Percentiles rank a stretch among this genome's conserved stretches.
Evolutionary conservation across 2,797 vertebrate species (phyloP).

Genomic region (Chaunax sp.): DNA sequence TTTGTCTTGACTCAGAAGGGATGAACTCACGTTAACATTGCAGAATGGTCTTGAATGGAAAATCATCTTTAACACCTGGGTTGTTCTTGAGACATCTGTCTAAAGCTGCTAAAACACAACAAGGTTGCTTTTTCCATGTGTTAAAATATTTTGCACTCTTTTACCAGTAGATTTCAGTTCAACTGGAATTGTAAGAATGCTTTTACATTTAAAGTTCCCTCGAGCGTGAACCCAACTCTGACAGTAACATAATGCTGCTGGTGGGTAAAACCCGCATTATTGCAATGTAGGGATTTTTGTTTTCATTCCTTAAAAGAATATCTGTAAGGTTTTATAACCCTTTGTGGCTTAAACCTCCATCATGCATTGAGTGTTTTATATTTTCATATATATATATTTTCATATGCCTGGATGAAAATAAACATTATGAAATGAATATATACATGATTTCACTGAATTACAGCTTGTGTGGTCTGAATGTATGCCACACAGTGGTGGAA

Average conservation of each 20-base stretch:
- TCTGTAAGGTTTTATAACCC: not conserved
- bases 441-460: too few species aligned
- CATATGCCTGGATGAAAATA: too few species aligned
- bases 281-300: not conserved
- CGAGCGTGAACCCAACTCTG: not conserved
- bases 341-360: not conserved
- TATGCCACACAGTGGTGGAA: too few species aligned
- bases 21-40: not conserved
- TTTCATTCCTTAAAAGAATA: not conserved
- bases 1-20: not conserved
- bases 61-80: too few species aligned
- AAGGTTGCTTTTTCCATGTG: not conserved
- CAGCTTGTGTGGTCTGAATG: too few species aligned
- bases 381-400: too few species aligned
- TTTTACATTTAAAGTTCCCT: not conserved
- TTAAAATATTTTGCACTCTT: not conserved
- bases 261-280: not conserved
- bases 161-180: not conserved
- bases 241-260: not conserved
- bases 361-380: not conserved
- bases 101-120: not conserved
- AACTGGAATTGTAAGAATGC: not conserved
- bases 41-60: not conserved
- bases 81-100: not conserved
- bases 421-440: constrained; percentile 5